Percentiles rank a stretch among this genome's conserved stretches.
Conservation (phyloP, 1,140 invertebrate species). For the Ceratosolen solmsi region DNA sequence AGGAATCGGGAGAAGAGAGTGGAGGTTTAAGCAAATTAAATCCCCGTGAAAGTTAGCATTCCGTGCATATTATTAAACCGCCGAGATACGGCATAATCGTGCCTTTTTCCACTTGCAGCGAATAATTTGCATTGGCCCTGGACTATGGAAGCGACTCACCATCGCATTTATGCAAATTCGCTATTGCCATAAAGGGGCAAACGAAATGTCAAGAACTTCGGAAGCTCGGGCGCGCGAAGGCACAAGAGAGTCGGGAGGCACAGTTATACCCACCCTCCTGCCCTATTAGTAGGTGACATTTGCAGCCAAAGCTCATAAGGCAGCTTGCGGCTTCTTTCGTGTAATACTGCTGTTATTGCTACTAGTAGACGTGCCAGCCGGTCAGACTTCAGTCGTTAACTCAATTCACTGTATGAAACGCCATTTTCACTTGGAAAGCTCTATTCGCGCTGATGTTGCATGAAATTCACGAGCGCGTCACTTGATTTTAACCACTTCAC, state of each 20-base stretch:
- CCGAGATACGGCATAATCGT: conserved; percentile 40
- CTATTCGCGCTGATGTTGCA: conserved; percentile 22
- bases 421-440: not conserved
- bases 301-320: not conserved
- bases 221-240: not conserved
- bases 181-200: conserved; percentile 35
- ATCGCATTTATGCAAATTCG: conserved; percentile 48
- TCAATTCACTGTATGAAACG: conserved; percentile 33
- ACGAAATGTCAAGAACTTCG: conserved; percentile 38
- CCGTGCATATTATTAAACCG: conserved; percentile 40
- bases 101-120: conserved; percentile 33
- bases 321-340: conserved; percentile 39
- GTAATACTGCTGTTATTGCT: not conserved
- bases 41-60: conserved; percentile 45
- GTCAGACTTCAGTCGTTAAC: too few relatives aligned
- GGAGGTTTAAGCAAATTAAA: conserved; percentile 51
- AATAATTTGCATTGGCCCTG: conserved; percentile 43
- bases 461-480: conserved; percentile 1
- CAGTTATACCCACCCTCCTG: conserved; percentile 52
- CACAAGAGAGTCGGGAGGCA: conserved; percentile 2
- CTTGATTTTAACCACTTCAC: not conserved
- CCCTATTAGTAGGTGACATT: conserved; percentile 44
- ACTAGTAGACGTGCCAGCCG: not conserved
- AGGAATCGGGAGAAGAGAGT: conserved; percentile 16
- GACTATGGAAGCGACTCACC: not conserved